These are phyloP conservation scores for Anser brachyrhynchus DNA, from an alignment of 2,113 vertebrate species.

Conservation along the genomic window DNA sequence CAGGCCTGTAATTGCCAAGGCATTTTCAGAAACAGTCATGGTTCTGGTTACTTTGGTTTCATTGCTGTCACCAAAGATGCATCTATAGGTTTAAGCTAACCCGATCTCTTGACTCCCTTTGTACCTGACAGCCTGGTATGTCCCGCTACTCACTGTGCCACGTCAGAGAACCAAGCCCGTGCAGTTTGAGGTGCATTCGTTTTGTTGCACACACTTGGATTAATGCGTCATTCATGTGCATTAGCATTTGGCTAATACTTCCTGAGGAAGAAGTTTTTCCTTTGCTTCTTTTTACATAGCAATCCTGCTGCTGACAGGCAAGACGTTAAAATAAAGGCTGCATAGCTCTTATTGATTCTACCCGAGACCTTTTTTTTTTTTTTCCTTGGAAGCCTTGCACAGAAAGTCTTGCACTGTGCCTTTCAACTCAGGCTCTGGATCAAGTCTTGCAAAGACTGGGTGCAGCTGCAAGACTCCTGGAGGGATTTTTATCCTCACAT, in stretches of 20 bases:
- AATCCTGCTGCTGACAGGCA: not conserved
- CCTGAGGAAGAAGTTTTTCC: not conserved
- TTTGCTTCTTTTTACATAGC: not conserved
- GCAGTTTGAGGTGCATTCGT: not conserved
- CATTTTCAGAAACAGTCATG: not conserved
- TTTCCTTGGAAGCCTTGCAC: not conserved
- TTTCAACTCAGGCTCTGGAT: constrained; percentile 4
- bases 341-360: not conserved
- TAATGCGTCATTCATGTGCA: not conserved
- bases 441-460: constrained; percentile 29
- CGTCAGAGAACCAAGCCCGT: not conserved
- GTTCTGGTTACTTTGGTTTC: not conserved
- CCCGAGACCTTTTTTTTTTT: not conserved
- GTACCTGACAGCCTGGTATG: not conserved
- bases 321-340: not conserved
- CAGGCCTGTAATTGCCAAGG: not conserved
- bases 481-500: constrained; percentile 36
- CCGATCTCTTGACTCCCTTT: not conserved
- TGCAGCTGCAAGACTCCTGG: constrained; percentile 44
- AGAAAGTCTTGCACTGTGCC: constrained; percentile 10
- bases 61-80: not conserved
- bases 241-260: not conserved
- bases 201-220: not conserved
- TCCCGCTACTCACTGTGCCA: not conserved
- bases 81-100: not conserved